A percentile compares a stretch with the other conserved stretches of the same genome.
phyloP scores from a whole-genome alignment of 2,797 vertebrate species.

The Apodemus agrarius region DNA sequence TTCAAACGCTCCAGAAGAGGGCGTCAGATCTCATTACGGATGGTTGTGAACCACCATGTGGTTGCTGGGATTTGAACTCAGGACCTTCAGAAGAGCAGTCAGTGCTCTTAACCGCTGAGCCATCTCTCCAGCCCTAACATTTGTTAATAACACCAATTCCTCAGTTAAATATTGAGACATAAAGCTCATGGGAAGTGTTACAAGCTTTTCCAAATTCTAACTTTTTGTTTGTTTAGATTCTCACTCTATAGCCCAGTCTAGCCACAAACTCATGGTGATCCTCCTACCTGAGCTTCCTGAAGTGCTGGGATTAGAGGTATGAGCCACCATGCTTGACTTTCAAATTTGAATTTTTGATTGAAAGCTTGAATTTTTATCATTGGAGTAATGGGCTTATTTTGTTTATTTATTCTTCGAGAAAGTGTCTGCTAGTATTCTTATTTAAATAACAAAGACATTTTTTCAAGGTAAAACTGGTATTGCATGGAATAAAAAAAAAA shows the following conservation, averaged over 20 bases:
- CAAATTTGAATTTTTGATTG: constrained; percentile 33
- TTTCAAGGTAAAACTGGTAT: constrained; percentile 57
- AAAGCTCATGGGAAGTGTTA: not conserved
- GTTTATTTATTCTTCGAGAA: constrained; percentile 21
- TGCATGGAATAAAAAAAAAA: not conserved
- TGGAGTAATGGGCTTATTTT: constrained; percentile 27
- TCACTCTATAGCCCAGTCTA: not conserved
- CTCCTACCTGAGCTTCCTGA: not conserved
- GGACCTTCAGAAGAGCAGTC: no score
- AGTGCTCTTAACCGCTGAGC: no score
- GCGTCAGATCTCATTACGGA: no score
- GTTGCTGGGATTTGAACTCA: no score
- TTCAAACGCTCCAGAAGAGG: no score
- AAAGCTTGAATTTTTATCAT: constrained; percentile 60
- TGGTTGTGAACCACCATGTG: no score
- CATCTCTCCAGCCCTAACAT: no score
- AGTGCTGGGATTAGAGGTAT: not conserved
- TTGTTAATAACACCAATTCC: not conserved
- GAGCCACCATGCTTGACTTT: not conserved
- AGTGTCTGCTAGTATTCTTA: constrained; percentile 14
- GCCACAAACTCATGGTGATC: not conserved
- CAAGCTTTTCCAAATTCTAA: constrained; percentile 46
- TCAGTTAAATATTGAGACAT: constrained; percentile 47
- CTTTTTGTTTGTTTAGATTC: not conserved
- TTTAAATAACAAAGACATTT: constrained; percentile 25